A percentile compares a stretch with the other conserved stretches of the same genome.
Evolutionary conservation across 1,140 invertebrate genomes (phyloP).

Genomic region (Copidosoma floridanum): DNA sequence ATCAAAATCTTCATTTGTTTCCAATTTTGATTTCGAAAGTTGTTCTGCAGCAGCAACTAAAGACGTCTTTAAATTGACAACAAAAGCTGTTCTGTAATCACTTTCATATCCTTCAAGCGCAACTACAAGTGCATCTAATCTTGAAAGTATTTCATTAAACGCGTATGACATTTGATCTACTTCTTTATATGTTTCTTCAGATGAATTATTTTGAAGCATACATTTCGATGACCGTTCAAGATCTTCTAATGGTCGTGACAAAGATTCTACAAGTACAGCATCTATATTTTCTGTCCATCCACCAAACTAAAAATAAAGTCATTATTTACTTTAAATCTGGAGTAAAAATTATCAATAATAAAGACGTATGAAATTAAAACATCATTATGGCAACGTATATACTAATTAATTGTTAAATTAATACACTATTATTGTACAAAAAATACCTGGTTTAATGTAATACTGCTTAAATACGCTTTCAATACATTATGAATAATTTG

Average conservation of each 20-base stretch:
- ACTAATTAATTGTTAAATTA: conserved; percentile 12
- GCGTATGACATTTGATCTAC: conserved; percentile 28
- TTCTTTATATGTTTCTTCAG: conserved; percentile 18
- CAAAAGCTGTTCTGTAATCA: conserved; percentile 42
- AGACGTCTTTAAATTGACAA: conserved; percentile 40
- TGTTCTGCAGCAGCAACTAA: conserved; percentile 36
- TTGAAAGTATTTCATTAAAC: conserved; percentile 38
- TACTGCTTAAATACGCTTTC: conserved; percentile 33
- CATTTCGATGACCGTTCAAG: conserved; percentile 28
- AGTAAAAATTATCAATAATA: neutral
- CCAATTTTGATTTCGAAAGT: conserved; percentile 28
- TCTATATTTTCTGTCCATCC: conserved; percentile 46
- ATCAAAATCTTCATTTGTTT: conserved; percentile 5
- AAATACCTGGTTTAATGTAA: conserved; percentile 36
- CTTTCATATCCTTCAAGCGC: conserved; percentile 45
- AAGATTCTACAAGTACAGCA: conserved; percentile 46
- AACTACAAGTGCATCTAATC: conserved; percentile 41
- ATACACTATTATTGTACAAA: too few relatives aligned
- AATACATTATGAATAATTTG: conserved; percentile 32
- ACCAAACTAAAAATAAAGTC: conserved; percentile 22
- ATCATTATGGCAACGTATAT: neutral
- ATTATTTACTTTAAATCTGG: neutral
- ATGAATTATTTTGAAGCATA: conserved; percentile 13
- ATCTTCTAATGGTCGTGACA: conserved; percentile 44
- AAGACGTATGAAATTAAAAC: neutral